phyloP scores from a whole-genome alignment of 2,113 vertebrate genomes.

The Tupaia tana region DNA sequence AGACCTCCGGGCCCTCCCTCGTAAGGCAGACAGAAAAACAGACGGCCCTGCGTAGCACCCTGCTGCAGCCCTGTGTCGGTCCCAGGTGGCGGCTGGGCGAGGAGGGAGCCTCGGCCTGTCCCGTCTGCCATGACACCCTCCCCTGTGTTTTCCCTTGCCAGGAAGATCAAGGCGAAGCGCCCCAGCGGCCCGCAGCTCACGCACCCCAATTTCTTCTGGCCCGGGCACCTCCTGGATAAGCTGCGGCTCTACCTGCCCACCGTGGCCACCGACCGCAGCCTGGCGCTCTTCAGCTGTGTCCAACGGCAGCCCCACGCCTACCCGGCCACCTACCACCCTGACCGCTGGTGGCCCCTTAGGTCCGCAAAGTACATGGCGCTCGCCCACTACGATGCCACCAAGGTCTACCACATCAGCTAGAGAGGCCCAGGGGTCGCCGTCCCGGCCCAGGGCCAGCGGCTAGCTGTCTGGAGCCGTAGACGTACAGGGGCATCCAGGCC shows the following conservation, averaged over 20 bases:
- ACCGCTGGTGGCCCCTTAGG: conserved; percentile 37
- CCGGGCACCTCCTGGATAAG: conserved; percentile 84
- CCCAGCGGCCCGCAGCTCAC: not conserved
- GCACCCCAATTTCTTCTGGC: conserved; percentile 81
- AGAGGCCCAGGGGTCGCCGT: not conserved
- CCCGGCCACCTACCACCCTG: not conserved
- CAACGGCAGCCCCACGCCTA: accelerated
- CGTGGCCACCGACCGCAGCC: not conserved
- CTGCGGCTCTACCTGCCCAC: conserved; percentile 77
- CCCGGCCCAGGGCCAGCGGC: not conserved
- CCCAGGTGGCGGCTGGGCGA: not conserved
- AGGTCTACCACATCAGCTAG: conserved; percentile 38
- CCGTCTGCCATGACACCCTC: not conserved
- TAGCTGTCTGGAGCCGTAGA: not conserved
- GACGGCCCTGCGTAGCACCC: not conserved
- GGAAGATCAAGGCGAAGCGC: conserved; percentile 64
- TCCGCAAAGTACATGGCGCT: not conserved
- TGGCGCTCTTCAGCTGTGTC: conserved; percentile 70
- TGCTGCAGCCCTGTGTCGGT: not conserved
- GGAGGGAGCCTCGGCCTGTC: not conserved
- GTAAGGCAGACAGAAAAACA: not conserved
- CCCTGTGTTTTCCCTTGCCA: conserved; percentile 40
- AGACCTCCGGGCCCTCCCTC: not conserved
- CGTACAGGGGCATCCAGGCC: not conserved
- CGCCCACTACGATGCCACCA: not conserved